Evolutionary conservation across 2,888 invertebrate species (phyloP), one percentile per base, ranked within the genome.

Genomic region (Myopa testacea): DNA sequence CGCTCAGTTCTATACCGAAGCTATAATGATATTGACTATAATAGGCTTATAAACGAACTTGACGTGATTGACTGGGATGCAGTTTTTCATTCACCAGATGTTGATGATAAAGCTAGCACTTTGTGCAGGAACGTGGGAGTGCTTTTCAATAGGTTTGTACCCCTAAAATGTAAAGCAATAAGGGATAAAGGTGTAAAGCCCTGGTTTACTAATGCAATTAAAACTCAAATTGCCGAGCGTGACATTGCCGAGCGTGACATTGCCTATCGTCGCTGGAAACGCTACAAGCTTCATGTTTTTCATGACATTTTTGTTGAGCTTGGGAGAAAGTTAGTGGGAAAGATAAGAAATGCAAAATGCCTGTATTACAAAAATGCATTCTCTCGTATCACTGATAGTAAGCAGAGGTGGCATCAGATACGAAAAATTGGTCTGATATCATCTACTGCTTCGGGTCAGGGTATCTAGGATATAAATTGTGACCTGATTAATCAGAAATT

Each of bases 381-480:
- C 55, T 10, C 55, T 55, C 16, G 14, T n/a, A 55, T 55, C 5
- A 16, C 16, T n/a, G 55, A 55, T 55, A 55, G 55, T n/a, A 55
- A 55, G n/a, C 10, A 55, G 16, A 55, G 55, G 55, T 4, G 55
- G 55, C n/a, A 55, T 55, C 16, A 16, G 10, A 55, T 55, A 55
- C 55, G 55, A 5, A 62, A 62, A 62, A 62, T 62, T 19, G 62
- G 62, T 62, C n/a, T 62, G 34, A 26, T 62, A 26, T 19, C 62
- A n/a, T 26, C 26, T 7, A 10, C 26, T 62, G 7, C 34, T 12
- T 26, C 62, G 12, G 10, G 34, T 1, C 10, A 16, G 0, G 16
- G 34, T 6, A 26, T 6, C n/a, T 4, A 26, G 7, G 62, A 62
- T 19, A 19, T 62, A 6, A 12, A 62, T 12, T 62, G 19, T 2